Percentiles rank a stretch among this genome's conserved stretches.
phyloP scores from a whole-genome alignment of 2,888 invertebrate species.

The Diaperis boleti region DNA sequence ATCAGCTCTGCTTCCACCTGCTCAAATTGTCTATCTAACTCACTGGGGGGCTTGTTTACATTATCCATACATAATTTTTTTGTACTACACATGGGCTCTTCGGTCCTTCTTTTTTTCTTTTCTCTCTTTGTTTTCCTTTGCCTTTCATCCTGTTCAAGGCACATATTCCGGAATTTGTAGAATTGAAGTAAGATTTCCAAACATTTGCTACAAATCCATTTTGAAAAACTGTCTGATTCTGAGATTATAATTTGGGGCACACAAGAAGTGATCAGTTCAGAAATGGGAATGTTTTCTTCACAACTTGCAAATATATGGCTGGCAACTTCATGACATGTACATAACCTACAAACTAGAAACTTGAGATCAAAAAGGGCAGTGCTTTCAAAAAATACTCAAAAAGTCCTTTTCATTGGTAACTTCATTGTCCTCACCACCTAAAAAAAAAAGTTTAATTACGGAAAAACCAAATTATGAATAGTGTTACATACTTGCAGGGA shows the following conservation, averaged over 20 bases:
- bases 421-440: too few relatives aligned
- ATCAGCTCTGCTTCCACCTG: conserved; percentile 42
- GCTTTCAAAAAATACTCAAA: too few relatives aligned
- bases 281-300: conserved; percentile 43
- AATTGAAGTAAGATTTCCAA: conserved; percentile 51
- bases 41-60: conserved; percentile 39
- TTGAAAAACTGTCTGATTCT: conserved; percentile 54
- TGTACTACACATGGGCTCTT: background rate
- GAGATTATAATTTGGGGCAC: conserved; percentile 52
- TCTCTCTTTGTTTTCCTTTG: conserved; percentile 29
- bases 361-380: too few relatives aligned
- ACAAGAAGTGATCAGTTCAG: conserved; percentile 50
- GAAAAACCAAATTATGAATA: background rate
- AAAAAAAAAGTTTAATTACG: too few relatives aligned
- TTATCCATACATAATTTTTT: background rate
- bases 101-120: background rate
- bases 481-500: background rate
- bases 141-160: conserved; percentile 52
- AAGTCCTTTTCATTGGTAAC: too few relatives aligned
- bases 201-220: conserved; percentile 57
- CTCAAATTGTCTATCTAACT: conserved; percentile 32
- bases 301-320: conserved; percentile 43
- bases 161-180: conserved; percentile 56
- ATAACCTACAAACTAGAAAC: conserved; percentile 44
- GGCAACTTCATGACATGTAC: conserved; percentile 36